A percentile compares a stretch with the other conserved stretches of the same genome.
Evolutionary conservation across 2,113 vertebrate genomes (phyloP).

Genomic region (Acrocephalus kingi): DNA sequence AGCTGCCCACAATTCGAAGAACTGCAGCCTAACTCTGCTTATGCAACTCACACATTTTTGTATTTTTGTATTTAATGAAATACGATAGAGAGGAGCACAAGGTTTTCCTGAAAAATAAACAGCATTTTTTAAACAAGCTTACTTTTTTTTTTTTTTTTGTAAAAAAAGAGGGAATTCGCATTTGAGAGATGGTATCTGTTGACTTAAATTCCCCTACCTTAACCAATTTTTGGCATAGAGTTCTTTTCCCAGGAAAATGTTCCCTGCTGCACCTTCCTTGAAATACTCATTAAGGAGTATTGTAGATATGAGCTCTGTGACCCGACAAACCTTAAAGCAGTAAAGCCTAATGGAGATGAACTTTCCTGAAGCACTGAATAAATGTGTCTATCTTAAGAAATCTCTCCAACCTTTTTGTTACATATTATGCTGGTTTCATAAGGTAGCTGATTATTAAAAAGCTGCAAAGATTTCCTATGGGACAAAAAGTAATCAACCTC

Average conservation of each 20-base stretch:
- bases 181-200: neutral
- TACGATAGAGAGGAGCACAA: neutral
- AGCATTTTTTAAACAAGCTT: neutral
- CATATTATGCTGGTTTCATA: neutral
- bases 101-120: neutral
- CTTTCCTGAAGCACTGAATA: neutral
- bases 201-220: neutral
- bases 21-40: neutral
- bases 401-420: neutral
- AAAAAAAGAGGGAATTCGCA: accelerated
- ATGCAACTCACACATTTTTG: neutral
- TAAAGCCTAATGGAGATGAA: neutral
- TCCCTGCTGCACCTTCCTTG: neutral
- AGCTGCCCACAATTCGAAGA: neutral
- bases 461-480: neutral
- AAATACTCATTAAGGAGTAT: neutral
- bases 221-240: neutral
- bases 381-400: neutral
- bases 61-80: neutral
- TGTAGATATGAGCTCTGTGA: neutral
- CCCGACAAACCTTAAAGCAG: neutral
- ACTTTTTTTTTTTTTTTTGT: neutral
- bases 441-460: neutral
- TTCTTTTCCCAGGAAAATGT: neutral
- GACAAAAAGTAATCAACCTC: neutral